Evolutionary conservation across 2,888 invertebrate species (phyloP).

Genomic region (Anorthoa munda): DNA sequence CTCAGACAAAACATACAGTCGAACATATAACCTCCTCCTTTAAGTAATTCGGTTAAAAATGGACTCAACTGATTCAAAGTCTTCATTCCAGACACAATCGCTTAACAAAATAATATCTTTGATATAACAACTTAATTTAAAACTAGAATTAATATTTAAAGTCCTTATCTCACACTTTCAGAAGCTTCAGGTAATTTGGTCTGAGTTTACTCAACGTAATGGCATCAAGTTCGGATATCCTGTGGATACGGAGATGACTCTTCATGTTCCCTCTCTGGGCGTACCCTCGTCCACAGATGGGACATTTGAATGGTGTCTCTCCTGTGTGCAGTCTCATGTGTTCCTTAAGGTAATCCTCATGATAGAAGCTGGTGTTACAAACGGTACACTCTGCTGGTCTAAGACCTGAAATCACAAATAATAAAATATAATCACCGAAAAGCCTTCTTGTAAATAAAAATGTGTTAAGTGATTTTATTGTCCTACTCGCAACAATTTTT

Average conservation of each 20-base stretch:
- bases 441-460: too few relatives aligned
- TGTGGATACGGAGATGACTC: constrained; percentile 86
- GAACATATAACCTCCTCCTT: too few relatives aligned
- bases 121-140: constrained; percentile 19
- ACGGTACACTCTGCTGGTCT: constrained; percentile 85
- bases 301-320: constrained; percentile 88
- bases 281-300: constrained; percentile 86
- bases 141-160: constrained; percentile 18
- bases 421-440: not conserved
- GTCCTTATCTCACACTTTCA: constrained; percentile 73
- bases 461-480: too few relatives aligned
- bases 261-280: constrained; percentile 89
- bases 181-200: constrained; percentile 84
- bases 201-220: constrained; percentile 81
- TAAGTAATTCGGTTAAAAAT: not conserved
- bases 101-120: constrained; percentile 44
- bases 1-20: constrained; percentile 25
- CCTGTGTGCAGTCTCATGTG: constrained; percentile 89
- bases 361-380: constrained; percentile 85
- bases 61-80: constrained; percentile 9
- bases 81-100: not conserved
- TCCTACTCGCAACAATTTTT: too few relatives aligned
- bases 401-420: constrained; percentile 80
- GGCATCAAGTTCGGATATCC: constrained; percentile 82
- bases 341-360: constrained; percentile 85